Base-by-base conservation (phyloP, 2,888 invertebrate species). In the Ichneumoninae sp. region DNA sequence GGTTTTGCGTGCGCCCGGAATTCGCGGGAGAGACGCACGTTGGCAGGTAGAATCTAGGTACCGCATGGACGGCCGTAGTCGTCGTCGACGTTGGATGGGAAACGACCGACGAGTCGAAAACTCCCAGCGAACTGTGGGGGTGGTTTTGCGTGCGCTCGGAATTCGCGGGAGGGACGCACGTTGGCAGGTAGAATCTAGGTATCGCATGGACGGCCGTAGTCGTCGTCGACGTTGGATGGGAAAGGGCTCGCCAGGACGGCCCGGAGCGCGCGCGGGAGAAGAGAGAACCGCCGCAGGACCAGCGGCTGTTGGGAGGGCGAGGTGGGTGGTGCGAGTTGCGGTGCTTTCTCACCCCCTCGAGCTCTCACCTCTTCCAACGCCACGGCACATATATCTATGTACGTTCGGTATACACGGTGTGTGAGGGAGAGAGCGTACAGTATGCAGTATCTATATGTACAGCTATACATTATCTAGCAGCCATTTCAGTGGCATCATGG, bases 401-500 rank as follows among this genome's bases (percentile, higher is more conserved):
- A 30, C 71, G 52, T 22, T 22, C 26, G 75, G 71, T 75, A 60
- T 69, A 76, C 70, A 79, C 70, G n/a, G 30, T 16, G 60, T 16
- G 19, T 3, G 52, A n/a, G 52, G 19, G 68, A 52, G 44, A 16
- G 16, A 44, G 62, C 75, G 70, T 52, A 40, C 33, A 50, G 80
- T 66, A 76, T 76, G 57, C 66, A 60, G 40, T 22, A 60, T 40
- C 33, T 22, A 74, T 86, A 87, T 83, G 87, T 90, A 89, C 88
- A 90, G 85, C 86, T 90, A 89, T 90, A 90, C 89, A 91, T 92
- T 91, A 93, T 91, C 91, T 87, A 91, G 89, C 90, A 91, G 91
- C 91, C 91, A 92, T 92, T 92, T 91, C 87, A 89, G 90, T 90
- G 89, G 89, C 90, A 91, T 91, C 90, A 90, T 90, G 91, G 50